phyloP scores from a whole-genome alignment of 2,888 invertebrate genomes.

The Drosophila paranaensis region DNA sequence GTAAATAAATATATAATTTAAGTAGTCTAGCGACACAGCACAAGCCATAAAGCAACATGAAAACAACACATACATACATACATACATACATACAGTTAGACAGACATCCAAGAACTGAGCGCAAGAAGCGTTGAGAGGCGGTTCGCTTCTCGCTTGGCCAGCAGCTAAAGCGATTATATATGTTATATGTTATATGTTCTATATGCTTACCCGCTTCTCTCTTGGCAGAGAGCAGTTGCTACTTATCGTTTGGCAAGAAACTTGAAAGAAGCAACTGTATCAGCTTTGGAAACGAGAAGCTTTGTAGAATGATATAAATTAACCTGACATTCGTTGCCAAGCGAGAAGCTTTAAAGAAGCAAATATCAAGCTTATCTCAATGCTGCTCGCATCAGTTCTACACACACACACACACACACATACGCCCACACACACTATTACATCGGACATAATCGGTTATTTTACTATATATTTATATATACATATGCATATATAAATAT shows the following conservation, averaged over 20 bases:
- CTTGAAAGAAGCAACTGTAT: background rate
- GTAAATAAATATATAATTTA: constrained; percentile 51
- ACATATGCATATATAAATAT: constrained; percentile 12
- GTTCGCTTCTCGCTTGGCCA: constrained; percentile 6
- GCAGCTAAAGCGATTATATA: background rate
- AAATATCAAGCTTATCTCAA: background rate
- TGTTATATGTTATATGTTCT: background rate
- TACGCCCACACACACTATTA: constrained; percentile 25
- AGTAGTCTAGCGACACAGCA: constrained; percentile 46
- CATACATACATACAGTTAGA: background rate
- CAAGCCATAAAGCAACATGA: constrained; percentile 3
- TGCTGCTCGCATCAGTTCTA: constrained; percentile 8
- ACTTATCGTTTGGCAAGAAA: background rate
- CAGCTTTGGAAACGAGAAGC: background rate
- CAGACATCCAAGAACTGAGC: constrained; percentile 9
- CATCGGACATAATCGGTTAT: constrained; percentile 26
- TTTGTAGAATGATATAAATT: background rate
- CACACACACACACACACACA: constrained; percentile 39
- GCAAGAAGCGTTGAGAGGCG: constrained; percentile 6
- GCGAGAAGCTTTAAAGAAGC: background rate
- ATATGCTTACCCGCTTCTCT: constrained; percentile 1
- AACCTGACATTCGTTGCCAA: too few species aligned
- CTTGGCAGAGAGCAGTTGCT: background rate
- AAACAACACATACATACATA: constrained; percentile 27
- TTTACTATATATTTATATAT: constrained; percentile 4